phyloP scores from a whole-genome alignment of 2,113 vertebrate species.

The Rana temporaria region DNA sequence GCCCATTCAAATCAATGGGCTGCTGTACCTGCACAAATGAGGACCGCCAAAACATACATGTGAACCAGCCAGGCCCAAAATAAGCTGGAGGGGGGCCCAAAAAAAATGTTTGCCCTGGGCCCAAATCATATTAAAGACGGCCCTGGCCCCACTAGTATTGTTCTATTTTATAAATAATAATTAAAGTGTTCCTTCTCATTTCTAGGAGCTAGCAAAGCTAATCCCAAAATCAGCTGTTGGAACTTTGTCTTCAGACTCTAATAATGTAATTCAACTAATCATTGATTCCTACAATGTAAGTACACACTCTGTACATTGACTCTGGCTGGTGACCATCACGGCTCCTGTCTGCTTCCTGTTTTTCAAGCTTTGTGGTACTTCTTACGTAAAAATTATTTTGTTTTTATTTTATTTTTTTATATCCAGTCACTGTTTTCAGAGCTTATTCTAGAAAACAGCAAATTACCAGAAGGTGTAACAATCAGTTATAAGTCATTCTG shows the following conservation, averaged over 20 bases:
- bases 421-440: conserved; percentile 94
- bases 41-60: too few relatives aligned
- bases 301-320: conserved; percentile 53
- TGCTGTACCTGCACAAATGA: too few relatives aligned
- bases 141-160: background rate
- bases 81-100: too few relatives aligned
- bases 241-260: conserved; percentile 92
- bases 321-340: too few relatives aligned
- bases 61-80: too few relatives aligned
- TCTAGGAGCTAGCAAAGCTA: conserved; percentile 92
- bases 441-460: conserved; percentile 92
- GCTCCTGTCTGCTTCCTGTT: background rate
- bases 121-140: too few relatives aligned
- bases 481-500: conserved; percentile 92
- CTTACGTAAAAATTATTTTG: too few relatives aligned
- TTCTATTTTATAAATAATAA: background rate
- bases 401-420: conserved; percentile 32
- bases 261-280: conserved; percentile 96
- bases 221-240: conserved; percentile 98
- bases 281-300: conserved; percentile 98
- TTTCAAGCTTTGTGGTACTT: too few relatives aligned
- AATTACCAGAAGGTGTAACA: conserved; percentile 88
- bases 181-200: background rate
- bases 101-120: too few relatives aligned
- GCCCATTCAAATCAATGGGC: too few relatives aligned